A percentile compares a stretch with the other conserved stretches of the same genome.
Conservation (phyloP, 2,888 invertebrate genomes). For the Ecdyonurus torrentis region DNA sequence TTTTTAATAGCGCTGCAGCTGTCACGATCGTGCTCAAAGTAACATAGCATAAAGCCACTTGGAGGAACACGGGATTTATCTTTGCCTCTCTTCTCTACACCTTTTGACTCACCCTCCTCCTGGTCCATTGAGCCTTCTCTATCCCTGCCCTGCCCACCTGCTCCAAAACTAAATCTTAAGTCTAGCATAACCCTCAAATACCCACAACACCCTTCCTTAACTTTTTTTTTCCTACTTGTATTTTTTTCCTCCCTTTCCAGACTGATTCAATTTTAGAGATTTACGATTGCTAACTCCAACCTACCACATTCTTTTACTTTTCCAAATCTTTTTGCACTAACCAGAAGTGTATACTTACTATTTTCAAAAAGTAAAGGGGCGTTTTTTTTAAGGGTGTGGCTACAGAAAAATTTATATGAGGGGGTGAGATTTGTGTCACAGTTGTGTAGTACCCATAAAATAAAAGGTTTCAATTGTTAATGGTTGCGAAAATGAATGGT, state of each 20-base stretch:
- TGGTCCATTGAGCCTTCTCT: not conserved
- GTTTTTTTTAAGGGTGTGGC: no score
- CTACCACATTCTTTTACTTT: not conserved
- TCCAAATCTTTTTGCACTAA: not conserved
- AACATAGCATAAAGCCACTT: not conserved
- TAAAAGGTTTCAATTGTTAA: no score
- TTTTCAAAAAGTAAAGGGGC: not conserved
- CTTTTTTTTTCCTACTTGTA: not conserved
- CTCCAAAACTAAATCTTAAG: not conserved
- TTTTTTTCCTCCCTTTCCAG: not conserved
- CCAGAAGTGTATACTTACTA: not conserved
- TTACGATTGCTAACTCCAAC: not conserved
- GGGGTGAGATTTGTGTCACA: no score
- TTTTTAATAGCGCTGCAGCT: not conserved
- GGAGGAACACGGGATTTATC: no score
- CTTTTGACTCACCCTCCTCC: not conserved
- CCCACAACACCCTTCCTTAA: not conserved
- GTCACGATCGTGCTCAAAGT: not conserved
- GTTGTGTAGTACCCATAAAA: no score
- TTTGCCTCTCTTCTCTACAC: not conserved
- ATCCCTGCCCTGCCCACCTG: not conserved
- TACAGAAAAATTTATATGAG: no score
- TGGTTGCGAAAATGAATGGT: no score
- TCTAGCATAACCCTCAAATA: not conserved
- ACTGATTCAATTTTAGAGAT: not conserved